Evolutionary conservation across 2,113 vertebrate species (phyloP), one percentile per base, ranked within the genome.

Genomic region (Leucopternis melanops): DNA sequence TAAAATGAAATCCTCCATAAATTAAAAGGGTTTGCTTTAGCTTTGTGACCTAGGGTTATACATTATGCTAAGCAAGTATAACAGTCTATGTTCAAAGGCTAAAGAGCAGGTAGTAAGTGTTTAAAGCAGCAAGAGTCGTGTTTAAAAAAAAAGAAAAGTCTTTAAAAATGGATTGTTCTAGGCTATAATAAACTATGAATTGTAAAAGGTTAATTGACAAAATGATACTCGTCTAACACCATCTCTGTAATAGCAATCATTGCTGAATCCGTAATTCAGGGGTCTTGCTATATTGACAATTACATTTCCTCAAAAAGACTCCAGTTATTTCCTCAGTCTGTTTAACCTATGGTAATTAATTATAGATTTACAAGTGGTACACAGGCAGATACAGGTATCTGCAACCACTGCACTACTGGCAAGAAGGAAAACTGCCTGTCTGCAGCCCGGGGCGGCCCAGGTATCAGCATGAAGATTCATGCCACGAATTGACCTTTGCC

Each of bases 141-240:
- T 84, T 95, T 87, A 2, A 26, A 69, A 77, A 82, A 55, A 81
- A 75, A 88, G 50, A 92, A 84, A 83, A 57, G 78, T 83, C 69
- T 96, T 97, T 89, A 93, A 90, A 97, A 97, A 94, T 93, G 91
- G 91, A 96, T 96, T 97, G 93, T 96, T 97, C 83, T 49, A 89
- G 87, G 96, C 88, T 94, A 81, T 97, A 97, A 97, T 97, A 97
- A 98, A 97, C 97, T 79, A 86, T 70, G 94, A 97, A 96, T 92
- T 94, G 94, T 93, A 91, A 96, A 98, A 98, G 97, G 97, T 98
- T 98, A 98, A 98, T 97, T 98, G 98, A 97, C 95, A 96, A 98
- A 98, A 97, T 97, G 94, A 96, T 98, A 97, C 97, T 97, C 89
- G 36, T 97, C 96, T 96, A 93, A 91, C 1, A 5, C 95, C 84